phyloP scores from a whole-genome alignment of 2,797 vertebrate species.

The Todus mexicanus region DNA sequence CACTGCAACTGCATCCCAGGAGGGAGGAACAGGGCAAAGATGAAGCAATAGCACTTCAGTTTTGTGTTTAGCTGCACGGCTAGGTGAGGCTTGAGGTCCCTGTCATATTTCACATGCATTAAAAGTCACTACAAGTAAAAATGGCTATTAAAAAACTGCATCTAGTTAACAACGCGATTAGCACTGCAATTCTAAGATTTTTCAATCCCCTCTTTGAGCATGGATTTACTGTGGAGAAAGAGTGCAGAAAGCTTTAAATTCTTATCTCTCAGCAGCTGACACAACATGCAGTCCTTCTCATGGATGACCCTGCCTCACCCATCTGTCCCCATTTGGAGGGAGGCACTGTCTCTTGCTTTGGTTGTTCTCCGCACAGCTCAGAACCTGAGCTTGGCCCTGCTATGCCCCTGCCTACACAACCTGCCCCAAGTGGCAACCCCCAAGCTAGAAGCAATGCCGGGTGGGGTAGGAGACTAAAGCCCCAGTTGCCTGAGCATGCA shows the following conservation, averaged over 20 bases:
- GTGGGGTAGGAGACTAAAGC: not conserved
- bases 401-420: not conserved
- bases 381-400: not conserved
- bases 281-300: not conserved
- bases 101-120: rapidly evolving
- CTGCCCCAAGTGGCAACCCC: rapidly evolving
- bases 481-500: not conserved
- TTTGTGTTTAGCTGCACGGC: rapidly evolving
- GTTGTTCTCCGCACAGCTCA: not conserved
- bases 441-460: not conserved
- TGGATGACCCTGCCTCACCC: not conserved
- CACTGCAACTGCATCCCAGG: rapidly evolving
- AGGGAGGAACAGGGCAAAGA: rapidly evolving
- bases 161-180: not conserved
- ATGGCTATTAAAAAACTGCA: not conserved
- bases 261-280: not conserved
- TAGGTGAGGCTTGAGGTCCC: not conserved
- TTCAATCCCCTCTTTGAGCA: not conserved
- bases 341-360: not conserved
- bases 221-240: not conserved
- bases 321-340: not conserved
- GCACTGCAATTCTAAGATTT: not conserved
- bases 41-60: rapidly evolving
- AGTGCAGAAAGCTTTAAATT: not conserved
- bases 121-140: not conserved